Base-by-base conservation (phyloP, 2,797 vertebrate genomes). In the Periophthalmus magnuspinnatus region DNA sequence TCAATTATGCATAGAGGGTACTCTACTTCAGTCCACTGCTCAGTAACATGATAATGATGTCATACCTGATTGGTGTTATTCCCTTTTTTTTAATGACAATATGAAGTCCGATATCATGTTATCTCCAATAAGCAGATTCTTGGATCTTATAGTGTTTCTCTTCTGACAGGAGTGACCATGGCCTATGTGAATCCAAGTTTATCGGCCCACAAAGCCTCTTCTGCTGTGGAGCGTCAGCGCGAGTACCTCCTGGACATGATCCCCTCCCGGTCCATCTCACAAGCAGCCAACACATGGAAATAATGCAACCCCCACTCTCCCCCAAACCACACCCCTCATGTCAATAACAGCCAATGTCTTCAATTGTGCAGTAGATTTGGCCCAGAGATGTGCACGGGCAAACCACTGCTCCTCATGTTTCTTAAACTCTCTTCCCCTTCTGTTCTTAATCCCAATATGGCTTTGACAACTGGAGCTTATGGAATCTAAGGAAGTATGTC, bases 211-310 rank as follows among this genome's bases (percentile, higher is more conserved):
- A 98, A 97, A 91, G 94, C 93, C 1, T 89, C 93, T 33, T 96
- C 96, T 0, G 93, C 97, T 10, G 95, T 96, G 67, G 98, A 99
- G 69, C 97, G 98, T 89, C 98, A 99, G 88, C 95, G 98, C 64
- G 98, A 99, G 81, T 99, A 99, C 85, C 97, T 99, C 80, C 94
- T 99, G 86, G 97, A 99, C 92, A 99, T 99, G 97, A 98, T 99
- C 86, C 97, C 97, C 22, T 97, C 98, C 34, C 96, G 97, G 82
- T 96, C 97, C 78, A 96, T 99, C 92, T 96, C 96, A 89, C 97
- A 99, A 84, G 95, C 97, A 0, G 95, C 97, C 90, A 96, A 94
- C 84, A 92, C 96, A 65, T 99, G 97, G 97, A 99, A 99, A 95
- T 98, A 96, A 94, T 93, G 79, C 81, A 86, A 70, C 64, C 71